Percentiles rank a stretch among this genome's conserved stretches.
phyloP scores from a whole-genome alignment of 2,797 vertebrate species.

The Gallirallus australis region DNA sequence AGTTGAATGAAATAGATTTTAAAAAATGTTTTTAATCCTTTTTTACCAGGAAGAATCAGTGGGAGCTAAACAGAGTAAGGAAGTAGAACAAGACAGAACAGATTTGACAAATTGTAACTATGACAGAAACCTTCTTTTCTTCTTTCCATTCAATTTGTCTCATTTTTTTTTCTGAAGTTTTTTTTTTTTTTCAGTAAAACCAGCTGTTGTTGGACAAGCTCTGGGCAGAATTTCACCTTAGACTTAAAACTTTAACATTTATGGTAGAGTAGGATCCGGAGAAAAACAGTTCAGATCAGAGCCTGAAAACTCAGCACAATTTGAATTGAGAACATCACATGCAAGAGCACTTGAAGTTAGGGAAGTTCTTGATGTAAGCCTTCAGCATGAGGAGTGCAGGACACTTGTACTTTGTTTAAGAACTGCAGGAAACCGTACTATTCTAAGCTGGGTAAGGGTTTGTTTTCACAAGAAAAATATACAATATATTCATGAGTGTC shows the following conservation, averaged over 20 bases:
- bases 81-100: background rate
- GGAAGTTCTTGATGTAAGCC: background rate
- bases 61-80: background rate
- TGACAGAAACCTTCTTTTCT: background rate
- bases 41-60: background rate
- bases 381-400: background rate
- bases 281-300: background rate
- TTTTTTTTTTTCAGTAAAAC: background rate
- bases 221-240: background rate
- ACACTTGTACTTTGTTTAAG: background rate
- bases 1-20: background rate
- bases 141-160: background rate
- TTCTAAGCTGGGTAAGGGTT: background rate
- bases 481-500: background rate
- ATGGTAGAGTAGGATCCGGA: background rate
- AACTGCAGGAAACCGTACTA: background rate
- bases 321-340: background rate
- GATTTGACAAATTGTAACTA: background rate
- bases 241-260: background rate
- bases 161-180: background rate
- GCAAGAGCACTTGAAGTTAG: background rate
- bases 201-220: background rate
- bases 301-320: background rate
- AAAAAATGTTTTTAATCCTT: background rate
- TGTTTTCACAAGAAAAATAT: constrained; percentile 11